These are phyloP conservation scores for Lasioglossum baleicum DNA, from an alignment of 1,140 invertebrate genomes.

Conservation along the genomic window DNA sequence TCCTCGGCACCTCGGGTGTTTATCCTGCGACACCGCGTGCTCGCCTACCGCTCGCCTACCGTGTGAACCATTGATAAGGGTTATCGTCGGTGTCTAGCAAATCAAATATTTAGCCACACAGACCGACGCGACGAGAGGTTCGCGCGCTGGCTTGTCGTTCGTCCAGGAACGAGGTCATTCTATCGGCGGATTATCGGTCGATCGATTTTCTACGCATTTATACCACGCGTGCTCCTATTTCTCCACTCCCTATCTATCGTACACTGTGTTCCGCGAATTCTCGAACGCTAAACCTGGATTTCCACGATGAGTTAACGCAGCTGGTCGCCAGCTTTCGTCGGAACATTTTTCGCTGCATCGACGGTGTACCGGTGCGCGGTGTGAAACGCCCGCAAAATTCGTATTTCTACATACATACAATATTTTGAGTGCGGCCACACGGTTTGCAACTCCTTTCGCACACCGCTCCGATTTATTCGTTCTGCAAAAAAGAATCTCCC, in stretches of 20 bases:
- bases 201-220: constrained; percentile 32
- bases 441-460: too few relatives aligned
- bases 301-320: not conserved
- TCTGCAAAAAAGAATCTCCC: too few relatives aligned
- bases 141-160: constrained; percentile 4
- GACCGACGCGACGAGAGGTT: constrained; percentile 24
- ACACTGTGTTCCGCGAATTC: not conserved
- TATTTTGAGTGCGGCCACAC: too few relatives aligned
- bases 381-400: too few relatives aligned
- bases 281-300: not conserved
- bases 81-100: constrained; percentile 29
- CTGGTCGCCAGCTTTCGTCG: not conserved
- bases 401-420: too few relatives aligned
- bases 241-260: not conserved
- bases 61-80: constrained; percentile 38
- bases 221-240: constrained; percentile 5
- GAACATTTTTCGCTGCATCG: not conserved
- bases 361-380: too few relatives aligned
- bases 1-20: not conserved
- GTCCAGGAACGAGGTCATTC: constrained; percentile 33
- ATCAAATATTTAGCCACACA: constrained; percentile 49
- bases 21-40: not conserved
- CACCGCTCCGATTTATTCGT: too few relatives aligned
- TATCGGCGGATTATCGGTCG: constrained; percentile 43
- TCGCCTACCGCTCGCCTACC: constrained; percentile 8